Evolutionary conservation across 2,888 invertebrate genomes (phyloP), one percentile per base, ranked within the genome.

Genomic region (Dasysyrphus albostriatus): DNA sequence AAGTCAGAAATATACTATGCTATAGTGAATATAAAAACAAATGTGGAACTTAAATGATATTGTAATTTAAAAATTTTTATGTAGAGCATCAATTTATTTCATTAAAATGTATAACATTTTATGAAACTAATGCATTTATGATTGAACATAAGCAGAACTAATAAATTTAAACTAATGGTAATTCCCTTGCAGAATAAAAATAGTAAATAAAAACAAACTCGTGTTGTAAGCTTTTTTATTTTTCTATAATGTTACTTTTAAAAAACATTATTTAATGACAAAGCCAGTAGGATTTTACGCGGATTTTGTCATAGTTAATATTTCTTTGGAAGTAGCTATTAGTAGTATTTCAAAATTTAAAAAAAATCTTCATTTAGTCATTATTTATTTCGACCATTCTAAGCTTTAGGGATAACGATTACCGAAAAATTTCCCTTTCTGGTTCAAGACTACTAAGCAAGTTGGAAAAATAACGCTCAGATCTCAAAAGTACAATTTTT

Each of bases 171-270:
- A 59, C 37, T 59, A 83, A 77, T 61, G 59, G 51, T 72, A 72
- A 70, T 37, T 75, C 63, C 44, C 78, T 87, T 83, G 47, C 70
- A 74, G 77, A 78, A 74, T 82, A 58, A 85, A 79, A 74, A 56
- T 56, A 80, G 47, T 73, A 47, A 81, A 70, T 58, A 67, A 44
- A 87, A 61, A 54, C n/a, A 24, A 24, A 34, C 14, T 42, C 32
- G 67, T 77, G 69, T 65, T 80, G 74, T 14, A 54, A 67, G 42
- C 5, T 10, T 5, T 16, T 32, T 34, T 37, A 65, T 63, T 29
- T 63, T n/a, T 19, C 5, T 29, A 44, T n/a, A n/a, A 3, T 32
- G 5, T 32, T 4, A 32, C 5, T 32, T 32, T 32, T 32, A 32
- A 32, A 32, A 6, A 5, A 32, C 32, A 32, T 32, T 32, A 32